Conservation (phyloP, 1,140 invertebrate species). For the Steinernema khuongi region DNA sequence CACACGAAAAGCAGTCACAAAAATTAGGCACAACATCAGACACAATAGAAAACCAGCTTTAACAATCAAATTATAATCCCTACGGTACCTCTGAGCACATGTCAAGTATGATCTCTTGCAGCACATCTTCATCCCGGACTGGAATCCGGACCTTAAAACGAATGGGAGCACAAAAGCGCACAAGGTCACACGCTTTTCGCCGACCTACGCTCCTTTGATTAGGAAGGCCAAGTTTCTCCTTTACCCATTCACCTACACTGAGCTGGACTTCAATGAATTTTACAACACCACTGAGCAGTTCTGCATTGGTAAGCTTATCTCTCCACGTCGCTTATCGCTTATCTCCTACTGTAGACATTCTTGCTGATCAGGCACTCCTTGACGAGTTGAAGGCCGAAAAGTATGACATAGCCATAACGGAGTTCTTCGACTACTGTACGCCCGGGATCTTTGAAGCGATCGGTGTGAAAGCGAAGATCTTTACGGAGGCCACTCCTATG, state of each 20-base stretch:
- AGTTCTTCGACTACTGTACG: slow-evolving; percentile 27
- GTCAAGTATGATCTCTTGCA: neutral
- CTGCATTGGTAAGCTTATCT: neutral
- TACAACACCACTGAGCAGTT: neutral
- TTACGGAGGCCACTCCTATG: slow-evolving; percentile 7
- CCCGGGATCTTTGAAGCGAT: neutral
- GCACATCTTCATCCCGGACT: neutral
- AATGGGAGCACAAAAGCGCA: neutral
- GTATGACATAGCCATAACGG: slow-evolving; percentile 22
- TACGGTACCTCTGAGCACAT: no score
- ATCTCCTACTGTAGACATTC: no score
- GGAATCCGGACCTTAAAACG: neutral
- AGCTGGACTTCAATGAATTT: neutral
- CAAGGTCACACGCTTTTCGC: neutral
- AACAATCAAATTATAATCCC: no score
- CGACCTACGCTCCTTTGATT: neutral
- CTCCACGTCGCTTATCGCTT: slow-evolving; percentile 29
- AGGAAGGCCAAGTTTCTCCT: neutral
- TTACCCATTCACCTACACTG: neutral
- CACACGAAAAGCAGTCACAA: no score
- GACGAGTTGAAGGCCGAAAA: slow-evolving; percentile 59
- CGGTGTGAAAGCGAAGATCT: neutral
- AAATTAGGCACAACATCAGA: no score
- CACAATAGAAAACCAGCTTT: no score
- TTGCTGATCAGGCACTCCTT: slow-evolving; percentile 67